Evolutionary conservation across 2,888 invertebrate species (phyloP).

Genomic region (Tromatobia lineatoria): DNA sequence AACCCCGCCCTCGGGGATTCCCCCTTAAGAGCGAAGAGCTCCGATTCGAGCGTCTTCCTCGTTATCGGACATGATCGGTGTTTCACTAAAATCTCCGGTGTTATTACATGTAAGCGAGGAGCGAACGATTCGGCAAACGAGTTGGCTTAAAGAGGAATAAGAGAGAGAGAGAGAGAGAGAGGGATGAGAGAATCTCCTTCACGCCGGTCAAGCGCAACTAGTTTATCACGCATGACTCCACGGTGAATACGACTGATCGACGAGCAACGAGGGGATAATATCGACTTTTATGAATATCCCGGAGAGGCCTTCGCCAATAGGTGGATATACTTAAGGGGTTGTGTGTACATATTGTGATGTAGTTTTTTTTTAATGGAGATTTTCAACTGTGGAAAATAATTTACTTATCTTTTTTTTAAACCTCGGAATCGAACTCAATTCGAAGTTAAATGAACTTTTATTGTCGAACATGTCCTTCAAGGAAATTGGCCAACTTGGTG

Average conservation of each 20-base stretch:
- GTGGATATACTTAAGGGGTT: slow-evolving; percentile 20
- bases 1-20: slow-evolving; percentile 27
- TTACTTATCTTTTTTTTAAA: neutral
- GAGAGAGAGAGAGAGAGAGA: neutral
- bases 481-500: no score
- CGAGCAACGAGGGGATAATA: slow-evolving; percentile 40
- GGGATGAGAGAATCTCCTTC: slow-evolving; percentile 3
- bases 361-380: slow-evolving; percentile 16
- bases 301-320: neutral
- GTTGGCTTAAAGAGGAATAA: slow-evolving; percentile 8
- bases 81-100: slow-evolving; percentile 52
- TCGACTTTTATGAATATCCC: slow-evolving; percentile 39
- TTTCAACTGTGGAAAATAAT: neutral
- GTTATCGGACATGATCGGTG: slow-evolving; percentile 66
- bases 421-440: no score
- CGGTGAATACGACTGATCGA: slow-evolving; percentile 37
- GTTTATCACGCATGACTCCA: slow-evolving; percentile 31
- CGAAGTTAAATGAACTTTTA: no score
- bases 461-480: no score
- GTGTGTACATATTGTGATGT: slow-evolving; percentile 39
- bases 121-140: slow-evolving; percentile 40
- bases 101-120: slow-evolving; percentile 31
- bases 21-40: slow-evolving; percentile 9
- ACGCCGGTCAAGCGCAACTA: slow-evolving; percentile 34
- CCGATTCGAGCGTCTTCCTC: slow-evolving; percentile 57